Percentiles rank a stretch among this genome's conserved stretches.
Conservation (phyloP, 92 coral and sea anemone species). For the Meandrina meandrites region DNA sequence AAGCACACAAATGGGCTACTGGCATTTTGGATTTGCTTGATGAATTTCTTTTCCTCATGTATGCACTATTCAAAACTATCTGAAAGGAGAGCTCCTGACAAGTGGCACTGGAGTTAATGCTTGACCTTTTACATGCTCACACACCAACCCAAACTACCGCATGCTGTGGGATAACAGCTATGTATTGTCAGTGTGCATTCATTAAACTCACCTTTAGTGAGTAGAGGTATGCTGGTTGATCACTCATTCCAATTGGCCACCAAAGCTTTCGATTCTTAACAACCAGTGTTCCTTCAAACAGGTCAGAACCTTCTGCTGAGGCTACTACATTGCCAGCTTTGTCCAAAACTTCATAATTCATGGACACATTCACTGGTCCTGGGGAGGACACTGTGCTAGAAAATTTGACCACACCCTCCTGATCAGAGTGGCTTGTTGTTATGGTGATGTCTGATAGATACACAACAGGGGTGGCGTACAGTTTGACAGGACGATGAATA, state of each 20-base stretch:
- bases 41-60: too few species aligned
- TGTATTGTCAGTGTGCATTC: too few species aligned
- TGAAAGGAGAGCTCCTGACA: too few species aligned
- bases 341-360: constrained; percentile 75
- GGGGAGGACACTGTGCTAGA: constrained; percentile 43
- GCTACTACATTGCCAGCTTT: constrained; percentile 75
- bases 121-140: too few species aligned
- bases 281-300: constrained; percentile 64
- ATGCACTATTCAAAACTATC: too few species aligned
- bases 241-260: constrained; percentile 99
- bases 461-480: constrained; percentile 88
- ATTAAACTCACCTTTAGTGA: constrained; percentile 67
- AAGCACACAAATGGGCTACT: too few species aligned
- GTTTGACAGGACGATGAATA: constrained; percentile 94
- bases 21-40: too few species aligned
- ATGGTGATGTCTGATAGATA: constrained; percentile 92
- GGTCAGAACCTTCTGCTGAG: constrained; percentile 46
- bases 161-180: neutral
- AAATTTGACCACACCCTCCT: constrained; percentile 64
- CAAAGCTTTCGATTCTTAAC: constrained; percentile 80
- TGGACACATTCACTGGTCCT: constrained; percentile 46
- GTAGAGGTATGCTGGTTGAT: constrained; percentile 85
- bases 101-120: too few species aligned
- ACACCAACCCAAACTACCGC: neutral
- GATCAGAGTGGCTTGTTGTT: constrained; percentile 51